Base-by-base conservation (phyloP, 2,888 invertebrate species). In the Xylota segnis region DNA sequence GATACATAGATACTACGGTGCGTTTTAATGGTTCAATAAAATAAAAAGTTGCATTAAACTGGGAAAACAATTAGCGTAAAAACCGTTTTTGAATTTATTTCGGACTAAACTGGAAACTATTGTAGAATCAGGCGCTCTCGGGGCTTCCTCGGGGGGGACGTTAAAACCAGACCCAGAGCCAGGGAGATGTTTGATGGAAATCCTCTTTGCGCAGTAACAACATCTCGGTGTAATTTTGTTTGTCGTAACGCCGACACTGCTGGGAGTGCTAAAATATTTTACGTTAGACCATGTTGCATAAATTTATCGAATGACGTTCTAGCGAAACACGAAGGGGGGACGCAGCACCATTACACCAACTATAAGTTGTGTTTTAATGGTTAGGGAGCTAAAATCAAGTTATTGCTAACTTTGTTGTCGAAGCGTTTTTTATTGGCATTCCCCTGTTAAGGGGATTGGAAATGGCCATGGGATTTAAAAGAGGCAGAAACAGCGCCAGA, bases 61-160 rank as follows among this genome's bases (percentile, higher is more conserved):
- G 89, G 87, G 88, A 89, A 90, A 90, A 90, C 91, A 91, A 91
- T 91, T 91, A 91, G 90, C 90, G 90, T 91, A 90, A 91, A 91
- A 89, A 90, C 89, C 81, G 87, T 88, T 89, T 84, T 82, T 87
- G 88, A 83, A 89, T 87, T 89, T 88, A 79, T 82, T 88, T 87
- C 83, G 70, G 81, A 71, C 84, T 84, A 84, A 84, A 84, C 81
- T 71, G 84, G 61, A 84, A 79, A 84, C 84, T 84, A 75, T 75
- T 75, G 79, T 75, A 70, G 84, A 43, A 83, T 78, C 78, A 71
- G 66, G 78, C 52, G 70, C 40, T 43, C 29, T 10, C 23, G 14
- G 50, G 34, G 12, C 43, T 12, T 61, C 79, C 79, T 81, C 81
- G 12, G 23, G 84, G 84, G 84, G 81, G 10, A 66, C 66, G 70